phyloP scores from a whole-genome alignment of 2,797 vertebrate species.

The Phylloscopus collybita region DNA sequence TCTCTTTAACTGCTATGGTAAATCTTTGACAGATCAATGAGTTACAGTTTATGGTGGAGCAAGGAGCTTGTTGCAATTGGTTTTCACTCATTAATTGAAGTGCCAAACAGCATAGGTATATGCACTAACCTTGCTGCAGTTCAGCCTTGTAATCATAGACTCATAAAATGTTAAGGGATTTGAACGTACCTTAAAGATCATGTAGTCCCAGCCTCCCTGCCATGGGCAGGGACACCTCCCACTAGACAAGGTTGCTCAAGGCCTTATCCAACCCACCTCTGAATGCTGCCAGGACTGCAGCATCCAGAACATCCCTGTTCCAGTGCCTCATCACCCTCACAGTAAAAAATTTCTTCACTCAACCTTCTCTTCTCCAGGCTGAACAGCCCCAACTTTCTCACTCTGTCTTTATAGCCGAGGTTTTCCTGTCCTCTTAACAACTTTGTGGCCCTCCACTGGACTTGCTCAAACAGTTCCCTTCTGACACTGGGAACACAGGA shows the following conservation, averaged over 20 bases:
- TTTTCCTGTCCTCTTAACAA: neutral
- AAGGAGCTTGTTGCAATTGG: neutral
- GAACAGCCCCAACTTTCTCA: neutral
- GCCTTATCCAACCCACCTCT: neutral
- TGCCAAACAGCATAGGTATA: neutral
- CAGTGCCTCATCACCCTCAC: neutral
- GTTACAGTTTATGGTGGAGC: neutral
- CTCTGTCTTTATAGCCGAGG: neutral
- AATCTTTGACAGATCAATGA: conserved; percentile 37
- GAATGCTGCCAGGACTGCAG: neutral
- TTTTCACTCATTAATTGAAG: neutral
- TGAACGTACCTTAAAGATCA: neutral
- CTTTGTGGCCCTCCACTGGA: neutral
- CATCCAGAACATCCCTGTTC: neutral
- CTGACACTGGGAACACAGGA: neutral
- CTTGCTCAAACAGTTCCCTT: neutral
- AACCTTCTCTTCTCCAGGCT: neutral
- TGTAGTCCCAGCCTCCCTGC: neutral
- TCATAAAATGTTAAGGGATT: neutral
- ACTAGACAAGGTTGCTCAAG: neutral
- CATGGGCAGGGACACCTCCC: neutral
- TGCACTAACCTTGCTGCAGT: neutral
- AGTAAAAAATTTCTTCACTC: neutral
- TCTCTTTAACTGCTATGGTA: conserved; percentile 3
- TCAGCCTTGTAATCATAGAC: neutral